Percentiles rank a stretch among this genome's conserved stretches.
Evolutionary conservation across 2,888 invertebrate genomes (phyloP).

Genomic region (Sinodicranocentrus sp.): DNA sequence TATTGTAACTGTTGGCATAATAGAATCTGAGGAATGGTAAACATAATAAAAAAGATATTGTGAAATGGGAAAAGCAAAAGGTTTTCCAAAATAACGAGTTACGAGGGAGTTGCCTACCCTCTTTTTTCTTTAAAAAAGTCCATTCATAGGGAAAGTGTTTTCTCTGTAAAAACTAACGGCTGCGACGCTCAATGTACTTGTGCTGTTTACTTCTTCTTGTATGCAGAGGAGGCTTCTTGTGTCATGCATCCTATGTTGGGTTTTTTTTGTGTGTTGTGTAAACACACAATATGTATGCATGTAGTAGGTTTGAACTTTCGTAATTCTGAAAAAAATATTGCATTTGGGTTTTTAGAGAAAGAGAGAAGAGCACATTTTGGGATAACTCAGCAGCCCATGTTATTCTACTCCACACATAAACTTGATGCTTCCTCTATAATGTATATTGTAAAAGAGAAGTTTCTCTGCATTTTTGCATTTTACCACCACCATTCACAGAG

Average conservation of each 20-base stretch:
- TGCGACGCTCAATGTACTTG: background rate
- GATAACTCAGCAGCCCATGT: no score
- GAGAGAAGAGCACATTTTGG: slow-evolving; percentile 37
- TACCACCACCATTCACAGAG: slow-evolving; percentile 6
- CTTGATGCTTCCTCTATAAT: slow-evolving; percentile 35
- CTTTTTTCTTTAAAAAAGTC: slow-evolving; percentile 15
- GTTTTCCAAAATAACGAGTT: slow-evolving; percentile 41
- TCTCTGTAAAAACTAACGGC: background rate
- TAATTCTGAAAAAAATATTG: slow-evolving; percentile 30
- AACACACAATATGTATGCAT: slow-evolving; percentile 14
- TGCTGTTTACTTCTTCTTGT: background rate
- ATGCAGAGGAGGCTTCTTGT: background rate
- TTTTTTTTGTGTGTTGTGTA: background rate
- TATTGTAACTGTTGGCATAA: slow-evolving; percentile 40
- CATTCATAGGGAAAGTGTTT: slow-evolving; percentile 30
- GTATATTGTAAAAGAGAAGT: slow-evolving; percentile 13
- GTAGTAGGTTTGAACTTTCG: slow-evolving; percentile 25
- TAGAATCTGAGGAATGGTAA: slow-evolving; percentile 60
- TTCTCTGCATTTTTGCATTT: slow-evolving; percentile 58
- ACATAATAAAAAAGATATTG: slow-evolving; percentile 50
- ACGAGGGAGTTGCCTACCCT: slow-evolving; percentile 29
- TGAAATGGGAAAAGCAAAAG: slow-evolving; percentile 29
- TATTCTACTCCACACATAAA: no score
- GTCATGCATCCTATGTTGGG: background rate
- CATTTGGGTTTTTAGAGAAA: slow-evolving; percentile 37